Evolutionary conservation across 2,888 invertebrate genomes (phyloP).

Genomic region (Melangyna quadrimaculata): DNA sequence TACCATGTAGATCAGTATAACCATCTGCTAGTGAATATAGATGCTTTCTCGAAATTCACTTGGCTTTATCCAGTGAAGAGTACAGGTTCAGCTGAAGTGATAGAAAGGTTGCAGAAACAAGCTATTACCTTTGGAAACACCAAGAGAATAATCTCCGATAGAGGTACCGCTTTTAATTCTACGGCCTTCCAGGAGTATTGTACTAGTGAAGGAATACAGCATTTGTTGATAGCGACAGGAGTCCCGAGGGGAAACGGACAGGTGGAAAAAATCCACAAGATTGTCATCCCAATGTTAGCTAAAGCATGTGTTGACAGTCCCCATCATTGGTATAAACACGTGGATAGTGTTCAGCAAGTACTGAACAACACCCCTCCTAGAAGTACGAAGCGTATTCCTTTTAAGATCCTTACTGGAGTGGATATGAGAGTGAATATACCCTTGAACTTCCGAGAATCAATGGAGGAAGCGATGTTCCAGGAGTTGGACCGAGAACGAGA

Average conservation of each 20-base stretch:
- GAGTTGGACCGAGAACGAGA: no score
- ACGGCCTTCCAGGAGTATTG: conserved; percentile 16
- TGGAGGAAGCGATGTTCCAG: no score
- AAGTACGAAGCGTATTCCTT: no score
- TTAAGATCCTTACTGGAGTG: no score
- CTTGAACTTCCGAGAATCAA: no score
- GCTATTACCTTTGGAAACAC: conserved; percentile 9
- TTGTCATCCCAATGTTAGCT: no score
- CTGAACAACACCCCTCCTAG: background rate
- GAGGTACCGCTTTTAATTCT: conserved; percentile 47
- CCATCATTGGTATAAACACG: background rate
- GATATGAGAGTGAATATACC: no score
- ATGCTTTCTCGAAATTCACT: conserved; percentile 72
- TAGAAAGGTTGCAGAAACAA: background rate
- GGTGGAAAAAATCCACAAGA: no score
- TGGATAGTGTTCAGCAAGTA: conserved; percentile 50
- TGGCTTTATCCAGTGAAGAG: no score
- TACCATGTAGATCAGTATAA: no score
- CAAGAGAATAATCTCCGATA: conserved; percentile 74
- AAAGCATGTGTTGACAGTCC: no score
- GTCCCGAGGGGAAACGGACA: background rate
- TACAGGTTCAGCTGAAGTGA: no score
- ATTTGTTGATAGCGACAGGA: background rate
- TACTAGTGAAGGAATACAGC: background rate
- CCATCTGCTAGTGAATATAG: conserved; percentile 76